Percentiles rank a stretch among this genome's conserved stretches.
phyloP scores from a whole-genome alignment of 2,797 vertebrate genomes.

The Ara ararauna region DNA sequence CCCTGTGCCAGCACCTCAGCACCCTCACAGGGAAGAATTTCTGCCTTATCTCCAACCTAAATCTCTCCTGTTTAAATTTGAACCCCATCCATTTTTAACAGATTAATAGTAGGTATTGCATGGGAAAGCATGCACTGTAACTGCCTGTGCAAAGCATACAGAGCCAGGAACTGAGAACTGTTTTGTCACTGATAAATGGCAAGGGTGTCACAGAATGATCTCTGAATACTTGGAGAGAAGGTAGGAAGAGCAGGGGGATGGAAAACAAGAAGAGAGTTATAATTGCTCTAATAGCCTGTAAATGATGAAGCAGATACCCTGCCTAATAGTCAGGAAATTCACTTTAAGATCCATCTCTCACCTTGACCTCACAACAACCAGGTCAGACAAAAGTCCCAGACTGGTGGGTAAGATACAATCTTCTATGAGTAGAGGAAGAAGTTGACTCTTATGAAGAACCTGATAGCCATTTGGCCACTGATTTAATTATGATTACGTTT shows the following conservation, averaged over 20 bases:
- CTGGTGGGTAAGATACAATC: not conserved
- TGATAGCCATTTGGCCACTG: not conserved
- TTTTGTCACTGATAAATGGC: not conserved
- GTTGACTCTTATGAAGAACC: not conserved
- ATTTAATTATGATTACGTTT: constrained; percentile 30
- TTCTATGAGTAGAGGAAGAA: not conserved
- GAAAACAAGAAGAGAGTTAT: not conserved
- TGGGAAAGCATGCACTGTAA: not conserved
- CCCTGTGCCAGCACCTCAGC: not conserved
- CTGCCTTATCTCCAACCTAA: not conserved
- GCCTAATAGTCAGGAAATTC: not conserved
- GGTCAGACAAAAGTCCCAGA: not conserved
- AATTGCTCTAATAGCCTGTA: not conserved
- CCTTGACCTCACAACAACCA: not conserved
- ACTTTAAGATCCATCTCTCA: not conserved
- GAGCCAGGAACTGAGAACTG: not conserved
- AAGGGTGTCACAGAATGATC: not conserved
- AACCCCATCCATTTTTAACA: not conserved
- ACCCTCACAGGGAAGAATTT: not conserved
- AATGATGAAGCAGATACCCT: not conserved
- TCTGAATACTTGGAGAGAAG: not conserved
- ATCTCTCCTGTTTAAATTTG: not conserved
- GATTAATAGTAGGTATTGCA: not conserved
- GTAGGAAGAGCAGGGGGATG: not conserved
- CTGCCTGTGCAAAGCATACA: not conserved